These are phyloP conservation scores for Diuraphis noxia DNA, from an alignment of 1,140 invertebrate species.

Conservation along the genomic window DNA sequence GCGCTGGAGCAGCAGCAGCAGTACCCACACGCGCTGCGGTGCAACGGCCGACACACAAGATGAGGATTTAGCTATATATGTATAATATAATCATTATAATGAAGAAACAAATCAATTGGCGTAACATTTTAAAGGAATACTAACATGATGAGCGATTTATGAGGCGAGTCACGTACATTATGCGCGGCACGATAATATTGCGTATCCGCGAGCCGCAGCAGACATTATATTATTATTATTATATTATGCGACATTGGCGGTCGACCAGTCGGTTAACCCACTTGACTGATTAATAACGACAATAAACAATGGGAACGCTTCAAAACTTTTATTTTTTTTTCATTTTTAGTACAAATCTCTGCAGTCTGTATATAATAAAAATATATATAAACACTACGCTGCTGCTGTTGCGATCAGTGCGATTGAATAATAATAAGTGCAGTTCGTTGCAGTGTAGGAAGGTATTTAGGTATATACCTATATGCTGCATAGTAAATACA, in stretches of 20 bases:
- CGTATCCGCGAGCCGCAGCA: background rate
- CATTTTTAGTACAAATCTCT: background rate
- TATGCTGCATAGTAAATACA: background rate
- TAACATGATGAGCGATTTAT: background rate
- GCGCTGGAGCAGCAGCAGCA: too few species aligned
- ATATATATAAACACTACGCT: background rate
- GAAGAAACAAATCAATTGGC: slow-evolving; percentile 44
- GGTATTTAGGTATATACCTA: too few species aligned
- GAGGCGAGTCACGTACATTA: slow-evolving; percentile 37
- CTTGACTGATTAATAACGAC: slow-evolving; percentile 28
- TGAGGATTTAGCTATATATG: background rate
- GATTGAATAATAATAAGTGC: slow-evolving; percentile 9
- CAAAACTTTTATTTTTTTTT: background rate
- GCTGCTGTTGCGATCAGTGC: background rate
- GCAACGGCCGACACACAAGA: background rate
- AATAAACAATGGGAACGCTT: slow-evolving; percentile 10
- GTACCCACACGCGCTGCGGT: background rate
- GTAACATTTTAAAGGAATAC: background rate
- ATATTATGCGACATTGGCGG: slow-evolving; percentile 8
- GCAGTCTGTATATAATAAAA: background rate
- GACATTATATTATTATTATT: too few species aligned
- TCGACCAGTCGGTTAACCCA: slow-evolving; percentile 5
- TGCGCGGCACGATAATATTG: background rate
- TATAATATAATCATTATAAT: too few species aligned
- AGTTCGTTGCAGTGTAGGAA: background rate